phyloP scores from a whole-genome alignment of 2,888 invertebrate species.

The Agrotis exclamationis region DNA sequence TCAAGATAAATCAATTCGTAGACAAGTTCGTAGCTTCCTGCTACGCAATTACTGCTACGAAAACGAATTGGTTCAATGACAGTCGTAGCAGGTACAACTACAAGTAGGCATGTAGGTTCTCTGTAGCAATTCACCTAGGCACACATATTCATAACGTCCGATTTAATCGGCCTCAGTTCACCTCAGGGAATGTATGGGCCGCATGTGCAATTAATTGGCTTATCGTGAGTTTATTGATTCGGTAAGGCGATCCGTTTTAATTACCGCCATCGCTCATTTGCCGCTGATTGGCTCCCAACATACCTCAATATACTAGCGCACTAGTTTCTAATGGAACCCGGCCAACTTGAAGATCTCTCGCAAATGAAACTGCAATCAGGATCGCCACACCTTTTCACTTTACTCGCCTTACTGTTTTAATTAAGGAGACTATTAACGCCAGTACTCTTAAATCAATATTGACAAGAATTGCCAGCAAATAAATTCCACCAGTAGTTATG shows the following conservation, averaged over 20 bases:
- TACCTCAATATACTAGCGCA: slow-evolving; percentile 58
- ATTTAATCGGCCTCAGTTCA: slow-evolving; percentile 73
- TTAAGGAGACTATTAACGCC: slow-evolving; percentile 63
- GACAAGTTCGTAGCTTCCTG: slow-evolving; percentile 21
- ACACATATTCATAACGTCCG: slow-evolving; percentile 63
- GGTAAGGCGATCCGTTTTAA: slow-evolving; percentile 90
- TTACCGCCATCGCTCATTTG: slow-evolving; percentile 89
- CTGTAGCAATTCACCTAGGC: slow-evolving; percentile 53
- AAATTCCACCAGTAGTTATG: slow-evolving; percentile 40
- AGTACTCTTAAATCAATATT: slow-evolving; percentile 60
- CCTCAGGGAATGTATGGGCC: slow-evolving; percentile 77
- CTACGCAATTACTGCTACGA: slow-evolving; percentile 36
- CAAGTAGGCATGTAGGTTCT: slow-evolving; percentile 25
- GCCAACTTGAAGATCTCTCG: slow-evolving; percentile 58
- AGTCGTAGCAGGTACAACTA: slow-evolving; percentile 1
- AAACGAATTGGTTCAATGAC: slow-evolving; percentile 24
- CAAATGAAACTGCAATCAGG: slow-evolving; percentile 30
- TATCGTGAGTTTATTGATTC: slow-evolving; percentile 89
- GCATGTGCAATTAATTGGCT: slow-evolving; percentile 90
- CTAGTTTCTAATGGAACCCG: slow-evolving; percentile 64
- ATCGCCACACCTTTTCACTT: slow-evolving; percentile 37
- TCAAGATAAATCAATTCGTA: slow-evolving; percentile 21
- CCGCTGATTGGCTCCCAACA: slow-evolving; percentile 83
- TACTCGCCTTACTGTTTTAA: slow-evolving; percentile 63
- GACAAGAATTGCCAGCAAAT: slow-evolving; percentile 60